phyloP scores from a whole-genome alignment of 2,888 invertebrate genomes.

The Tetragonisca angustula region DNA sequence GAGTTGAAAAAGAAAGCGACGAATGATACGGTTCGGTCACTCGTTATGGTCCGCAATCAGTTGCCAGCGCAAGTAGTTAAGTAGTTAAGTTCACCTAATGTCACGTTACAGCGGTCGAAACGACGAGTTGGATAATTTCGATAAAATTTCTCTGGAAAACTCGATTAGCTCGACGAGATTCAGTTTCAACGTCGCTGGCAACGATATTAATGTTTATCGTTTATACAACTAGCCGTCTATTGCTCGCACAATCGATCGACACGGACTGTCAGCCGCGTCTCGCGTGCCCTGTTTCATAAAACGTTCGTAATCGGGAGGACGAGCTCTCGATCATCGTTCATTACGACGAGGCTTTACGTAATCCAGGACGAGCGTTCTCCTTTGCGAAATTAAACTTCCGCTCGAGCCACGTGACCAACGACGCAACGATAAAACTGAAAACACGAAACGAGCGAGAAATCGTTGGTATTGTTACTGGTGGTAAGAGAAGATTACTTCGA shows the following conservation, averaged over 20 bases:
- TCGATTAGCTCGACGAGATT: too few species aligned
- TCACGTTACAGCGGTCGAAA: too few species aligned
- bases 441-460: too few species aligned
- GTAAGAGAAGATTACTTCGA: not conserved
- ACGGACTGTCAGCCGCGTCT: slow-evolving; percentile 1
- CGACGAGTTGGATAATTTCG: not conserved
- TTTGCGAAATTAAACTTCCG: not conserved
- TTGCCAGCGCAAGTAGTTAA: too few species aligned
- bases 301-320: not conserved
- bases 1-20: too few species aligned
- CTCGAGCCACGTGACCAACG: too few species aligned
- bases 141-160: not conserved
- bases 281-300: slow-evolving; percentile 27
- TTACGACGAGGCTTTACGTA: slow-evolving; percentile 9
- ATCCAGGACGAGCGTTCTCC: not conserved
- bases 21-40: too few species aligned
- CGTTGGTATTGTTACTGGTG: not conserved
- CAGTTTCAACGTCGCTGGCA: not conserved
- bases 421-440: too few species aligned
- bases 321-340: slow-evolving; percentile 18
- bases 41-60: too few species aligned
- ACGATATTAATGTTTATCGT: not conserved
- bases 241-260: slow-evolving; percentile 27
- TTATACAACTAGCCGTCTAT: not conserved
- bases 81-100: too few species aligned